A percentile compares a stretch with the other conserved stretches of the same genome.
These are phyloP conservation scores for Julus scanicus DNA, from an alignment of 2,888 invertebrate genomes.

Conservation along the genomic window DNA sequence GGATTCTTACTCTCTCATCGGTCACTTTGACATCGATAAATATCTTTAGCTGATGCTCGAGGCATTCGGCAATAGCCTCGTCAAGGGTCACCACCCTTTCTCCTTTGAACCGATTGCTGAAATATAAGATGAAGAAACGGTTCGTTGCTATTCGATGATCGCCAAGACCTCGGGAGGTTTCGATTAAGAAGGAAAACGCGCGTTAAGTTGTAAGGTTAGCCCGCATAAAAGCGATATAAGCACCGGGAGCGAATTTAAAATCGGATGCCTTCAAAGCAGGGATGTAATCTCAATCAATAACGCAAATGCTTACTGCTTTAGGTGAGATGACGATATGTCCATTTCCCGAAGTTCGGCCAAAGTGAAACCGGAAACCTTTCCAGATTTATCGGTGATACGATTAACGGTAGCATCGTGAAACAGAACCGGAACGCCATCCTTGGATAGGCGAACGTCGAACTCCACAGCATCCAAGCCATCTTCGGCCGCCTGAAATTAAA, in stretches of 20 bases:
- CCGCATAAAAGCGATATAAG: too few relatives aligned
- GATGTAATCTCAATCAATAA: neutral
- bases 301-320: slow-evolving; percentile 56
- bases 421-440: slow-evolving; percentile 79
- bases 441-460: slow-evolving; percentile 79
- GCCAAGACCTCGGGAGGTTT: slow-evolving; percentile 65
- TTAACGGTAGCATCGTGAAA: slow-evolving; percentile 81
- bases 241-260: too few relatives aligned
- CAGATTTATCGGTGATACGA: slow-evolving; percentile 72
- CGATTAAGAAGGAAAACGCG: neutral
- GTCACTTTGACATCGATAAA: slow-evolving; percentile 83
- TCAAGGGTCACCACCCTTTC: slow-evolving; percentile 76
- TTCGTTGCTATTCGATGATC: too few relatives aligned
- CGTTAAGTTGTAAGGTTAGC: too few relatives aligned
- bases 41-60: slow-evolving; percentile 76
- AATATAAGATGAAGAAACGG: neutral
- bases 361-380: slow-evolving; percentile 71
- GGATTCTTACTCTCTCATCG: slow-evolving; percentile 70
- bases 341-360: slow-evolving; percentile 74
- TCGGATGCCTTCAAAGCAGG: neutral
- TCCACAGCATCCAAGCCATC: slow-evolving; percentile 80
- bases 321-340: slow-evolving; percentile 74
- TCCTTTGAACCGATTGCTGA: slow-evolving; percentile 73
- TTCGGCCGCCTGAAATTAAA: slow-evolving; percentile 73
- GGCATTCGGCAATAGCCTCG: slow-evolving; percentile 75